phyloP scores from a whole-genome alignment of 2,113 vertebrate genomes.

The Platycercus adscitus region DNA sequence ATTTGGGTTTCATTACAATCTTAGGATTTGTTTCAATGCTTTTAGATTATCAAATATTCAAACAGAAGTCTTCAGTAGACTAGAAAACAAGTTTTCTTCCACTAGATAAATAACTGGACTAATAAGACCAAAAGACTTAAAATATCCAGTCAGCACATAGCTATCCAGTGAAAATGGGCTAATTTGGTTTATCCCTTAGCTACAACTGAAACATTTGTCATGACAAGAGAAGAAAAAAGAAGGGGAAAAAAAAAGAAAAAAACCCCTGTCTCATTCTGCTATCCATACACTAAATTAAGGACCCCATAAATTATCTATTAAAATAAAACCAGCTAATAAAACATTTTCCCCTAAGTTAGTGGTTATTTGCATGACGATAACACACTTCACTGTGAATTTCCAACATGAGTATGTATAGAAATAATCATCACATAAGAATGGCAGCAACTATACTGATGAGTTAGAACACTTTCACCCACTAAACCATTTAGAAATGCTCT shows the following conservation, averaged over 20 bases:
- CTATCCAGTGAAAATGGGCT: constrained; percentile 50
- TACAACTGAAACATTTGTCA: constrained; percentile 30
- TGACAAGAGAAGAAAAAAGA: background rate
- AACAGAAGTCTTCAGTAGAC: constrained; percentile 35
- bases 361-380: background rate
- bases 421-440: background rate
- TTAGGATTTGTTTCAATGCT: constrained; percentile 7
- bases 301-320: background rate
- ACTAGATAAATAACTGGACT: constrained; percentile 28
- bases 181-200: constrained; percentile 22
- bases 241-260: background rate
- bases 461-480: background rate
- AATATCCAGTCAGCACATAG: constrained; percentile 50
- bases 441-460: background rate
- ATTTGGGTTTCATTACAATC: constrained; percentile 37
- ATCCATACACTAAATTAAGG: background rate
- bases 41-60: constrained; percentile 5
- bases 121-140: background rate
- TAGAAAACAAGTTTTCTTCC: constrained; percentile 44
- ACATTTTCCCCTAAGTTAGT: background rate
- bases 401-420: background rate
- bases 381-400: background rate
- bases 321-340: background rate
- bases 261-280: background rate
- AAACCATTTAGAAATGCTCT: background rate